Base-by-base conservation (phyloP, 2,888 invertebrate genomes). In the Trissolcus japonicus region DNA sequence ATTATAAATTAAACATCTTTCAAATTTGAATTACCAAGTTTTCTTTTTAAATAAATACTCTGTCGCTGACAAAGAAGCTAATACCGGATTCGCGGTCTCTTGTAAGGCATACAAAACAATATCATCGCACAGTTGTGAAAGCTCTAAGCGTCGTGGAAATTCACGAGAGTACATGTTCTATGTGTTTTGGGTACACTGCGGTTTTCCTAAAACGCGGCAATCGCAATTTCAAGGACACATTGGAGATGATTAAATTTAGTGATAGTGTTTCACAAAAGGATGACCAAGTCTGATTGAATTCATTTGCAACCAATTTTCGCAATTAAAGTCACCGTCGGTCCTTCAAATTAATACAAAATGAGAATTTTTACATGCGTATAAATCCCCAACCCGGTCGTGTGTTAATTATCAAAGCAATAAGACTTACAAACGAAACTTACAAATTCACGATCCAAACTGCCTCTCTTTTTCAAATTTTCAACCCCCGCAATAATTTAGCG, bases 41-140 rank as follows among this genome's bases (percentile, higher is more conserved):
- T 25, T 6, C 25, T 25, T 25, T 25, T 25, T 25, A 25, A 46
- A 53, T 63, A 60, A 60, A 60, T 72, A 65, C 54, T 16, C 43
- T 6, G 19, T 25, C 25, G 61, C 19, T 57, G 65, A 40, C 50
- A 50, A 71, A 57, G 80, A 75, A 82, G 81, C 83, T 85, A 86
- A 87, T 86, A 80, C 86, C 81, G 80, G 82, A 81, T 81, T 81
- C 82, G 84, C 66, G 86, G 85, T 84, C 72, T 82, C 81, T 80
- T 80, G 51, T 79, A 83, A 86, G 85, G 84, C 79, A 82, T 80
- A 79, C 86, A 86, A 88, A 87, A 86, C 86, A 85, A 84, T 85
- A 84, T 79, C 73, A 71, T 51, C 56, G 56, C 29, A 35, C 17
- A 60, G 67, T 63, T 67, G 61, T 65, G 67, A 65, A 73, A 76